Conservation (phyloP, 1,140 invertebrate species). For the Tenebrio molitor region DNA sequence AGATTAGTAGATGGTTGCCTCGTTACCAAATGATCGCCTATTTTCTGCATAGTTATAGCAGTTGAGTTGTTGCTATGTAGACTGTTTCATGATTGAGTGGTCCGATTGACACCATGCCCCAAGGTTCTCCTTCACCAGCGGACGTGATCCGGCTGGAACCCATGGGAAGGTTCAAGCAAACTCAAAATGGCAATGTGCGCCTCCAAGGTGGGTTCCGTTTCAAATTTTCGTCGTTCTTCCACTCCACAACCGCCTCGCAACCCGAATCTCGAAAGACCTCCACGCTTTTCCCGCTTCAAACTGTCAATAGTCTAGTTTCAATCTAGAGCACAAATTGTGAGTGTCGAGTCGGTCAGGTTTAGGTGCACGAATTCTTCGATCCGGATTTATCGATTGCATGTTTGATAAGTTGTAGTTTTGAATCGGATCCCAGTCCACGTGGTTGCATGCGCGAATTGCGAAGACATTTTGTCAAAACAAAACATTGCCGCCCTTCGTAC, state of each 20-base stretch:
- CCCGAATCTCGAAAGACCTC: slow-evolving; percentile 15
- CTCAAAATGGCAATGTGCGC: slow-evolving; percentile 62
- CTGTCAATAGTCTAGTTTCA: neutral
- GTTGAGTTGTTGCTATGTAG: slow-evolving; percentile 45
- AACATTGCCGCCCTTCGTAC: slow-evolving; percentile 26
- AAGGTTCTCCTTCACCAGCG: slow-evolving; percentile 50
- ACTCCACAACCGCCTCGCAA: slow-evolving; percentile 50
- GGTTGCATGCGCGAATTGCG: slow-evolving; percentile 41
- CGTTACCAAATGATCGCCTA: slow-evolving; percentile 17
- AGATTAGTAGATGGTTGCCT: slow-evolving; percentile 35
- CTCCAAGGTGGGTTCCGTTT: slow-evolving; percentile 59
- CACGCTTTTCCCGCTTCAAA: slow-evolving; percentile 23
- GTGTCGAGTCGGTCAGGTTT: neutral
- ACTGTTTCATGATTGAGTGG: slow-evolving; percentile 44
- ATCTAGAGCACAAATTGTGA: slow-evolving; percentile 9
- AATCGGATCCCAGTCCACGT: slow-evolving; percentile 26
- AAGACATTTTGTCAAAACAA: slow-evolving; percentile 30
- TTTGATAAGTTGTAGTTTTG: slow-evolving; percentile 21
- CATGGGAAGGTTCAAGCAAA: slow-evolving; percentile 63
- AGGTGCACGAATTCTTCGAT: neutral
- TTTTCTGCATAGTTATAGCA: slow-evolving; percentile 43
- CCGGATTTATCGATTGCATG: slow-evolving; percentile 23
- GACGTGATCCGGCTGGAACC: slow-evolving; percentile 63
- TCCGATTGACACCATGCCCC: slow-evolving; percentile 50
- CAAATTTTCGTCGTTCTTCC: slow-evolving; percentile 5